A percentile compares a stretch with the other conserved stretches of the same genome.
Conservation (phyloP, 2,113 vertebrate species). For the Oceanites oceanicus region DNA sequence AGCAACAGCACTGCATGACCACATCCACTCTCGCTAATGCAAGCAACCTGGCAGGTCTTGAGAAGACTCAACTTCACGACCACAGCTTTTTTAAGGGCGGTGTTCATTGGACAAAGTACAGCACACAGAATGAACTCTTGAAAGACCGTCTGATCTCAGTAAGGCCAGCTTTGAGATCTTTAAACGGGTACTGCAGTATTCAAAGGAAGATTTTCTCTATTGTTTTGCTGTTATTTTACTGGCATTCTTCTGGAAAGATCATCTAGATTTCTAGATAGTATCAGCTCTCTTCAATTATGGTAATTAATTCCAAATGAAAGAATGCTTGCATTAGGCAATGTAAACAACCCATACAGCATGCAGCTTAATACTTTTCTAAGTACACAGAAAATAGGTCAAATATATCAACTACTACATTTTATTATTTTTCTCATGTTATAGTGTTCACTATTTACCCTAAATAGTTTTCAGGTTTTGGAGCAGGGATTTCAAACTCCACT, state of each 20-base stretch:
- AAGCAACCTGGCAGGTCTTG: constrained; percentile 13
- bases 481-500: not conserved
- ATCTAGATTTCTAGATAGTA: not conserved
- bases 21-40: constrained; percentile 6
- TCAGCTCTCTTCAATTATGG: not conserved
- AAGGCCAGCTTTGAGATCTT: not conserved
- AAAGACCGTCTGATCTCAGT: not conserved
- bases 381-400: not conserved
- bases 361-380: constrained; percentile 6
- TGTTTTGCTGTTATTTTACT: not conserved
- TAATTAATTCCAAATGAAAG: not conserved
- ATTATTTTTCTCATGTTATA: not conserved
- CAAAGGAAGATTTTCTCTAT: not conserved
- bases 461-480: not conserved
- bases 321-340: constrained; percentile 37
- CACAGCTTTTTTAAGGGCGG: not conserved
- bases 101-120: not conserved
- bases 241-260: not conserved
- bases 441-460: not conserved
- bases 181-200: not conserved
- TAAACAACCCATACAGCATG: not conserved
- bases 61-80: not conserved
- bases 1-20: not conserved
- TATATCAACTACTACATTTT: not conserved
- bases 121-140: not conserved